phyloP scores from a whole-genome alignment of 1,140 invertebrate genomes.

The Brachionus plicatilis region DNA sequence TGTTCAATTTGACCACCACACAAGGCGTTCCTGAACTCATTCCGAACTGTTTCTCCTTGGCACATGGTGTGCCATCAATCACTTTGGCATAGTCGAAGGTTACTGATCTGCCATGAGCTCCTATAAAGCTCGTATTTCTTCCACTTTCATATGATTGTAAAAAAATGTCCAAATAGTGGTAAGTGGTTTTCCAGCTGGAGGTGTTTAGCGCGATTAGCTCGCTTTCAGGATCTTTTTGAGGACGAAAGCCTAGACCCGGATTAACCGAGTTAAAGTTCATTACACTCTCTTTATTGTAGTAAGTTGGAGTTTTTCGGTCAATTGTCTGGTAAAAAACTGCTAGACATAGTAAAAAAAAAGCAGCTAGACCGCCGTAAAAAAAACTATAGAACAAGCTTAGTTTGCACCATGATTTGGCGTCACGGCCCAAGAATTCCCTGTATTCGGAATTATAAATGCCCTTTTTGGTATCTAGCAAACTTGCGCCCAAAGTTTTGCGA shows the following conservation, averaged over 20 bases:
- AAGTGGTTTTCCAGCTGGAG: conserved; percentile 1
- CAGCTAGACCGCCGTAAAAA: conserved; percentile 31
- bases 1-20: conserved; percentile 51
- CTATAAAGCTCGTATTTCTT: neutral
- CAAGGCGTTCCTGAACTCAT: conserved; percentile 50
- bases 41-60: conserved; percentile 47
- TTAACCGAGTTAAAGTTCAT: conserved; percentile 16
- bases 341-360: neutral
- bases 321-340: conserved; percentile 38
- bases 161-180: conserved; percentile 23
- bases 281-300: conserved; percentile 5
- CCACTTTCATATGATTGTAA: conserved; percentile 30
- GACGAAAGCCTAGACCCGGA: conserved; percentile 34
- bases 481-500: neutral
- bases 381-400: conserved; percentile 33
- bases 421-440: conserved; percentile 4
- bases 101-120: conserved; percentile 43
- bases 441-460: conserved; percentile 14
- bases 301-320: conserved; percentile 39
- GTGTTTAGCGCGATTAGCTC: neutral
- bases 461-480: neutral
- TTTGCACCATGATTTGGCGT: conserved; percentile 32
- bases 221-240: neutral
- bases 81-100: neutral
- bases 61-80: conserved; percentile 17